Conservation (phyloP, 2,888 invertebrate species). For the Drosophila subquinaria region DNA sequence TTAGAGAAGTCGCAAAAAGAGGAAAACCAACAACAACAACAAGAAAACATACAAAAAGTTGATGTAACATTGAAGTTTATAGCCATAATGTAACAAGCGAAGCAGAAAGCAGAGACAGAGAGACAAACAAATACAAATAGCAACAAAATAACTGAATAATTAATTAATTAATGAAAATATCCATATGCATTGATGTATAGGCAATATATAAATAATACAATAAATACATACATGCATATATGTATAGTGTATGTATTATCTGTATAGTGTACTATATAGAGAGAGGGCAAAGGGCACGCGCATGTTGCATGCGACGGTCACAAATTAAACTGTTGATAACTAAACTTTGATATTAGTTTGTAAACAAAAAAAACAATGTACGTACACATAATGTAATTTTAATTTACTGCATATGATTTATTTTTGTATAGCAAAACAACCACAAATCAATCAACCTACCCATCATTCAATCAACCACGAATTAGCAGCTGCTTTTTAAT, state of each 20-base stretch:
- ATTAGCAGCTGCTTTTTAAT: constrained; percentile 18
- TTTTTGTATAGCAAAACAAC: constrained; percentile 47
- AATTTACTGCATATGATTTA: constrained; percentile 68
- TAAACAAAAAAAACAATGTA: constrained; percentile 68
- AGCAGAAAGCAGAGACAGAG: constrained; percentile 24
- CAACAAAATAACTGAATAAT: constrained; percentile 7
- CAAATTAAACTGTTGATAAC: constrained; percentile 84
- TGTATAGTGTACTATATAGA: constrained; percentile 46
- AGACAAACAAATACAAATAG: constrained; percentile 16
- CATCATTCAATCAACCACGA: constrained; percentile 12
- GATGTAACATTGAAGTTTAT: constrained; percentile 39
- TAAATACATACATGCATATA: constrained; percentile 12
- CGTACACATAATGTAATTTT: constrained; percentile 66
- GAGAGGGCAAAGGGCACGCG: constrained; percentile 70
- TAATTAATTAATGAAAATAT: constrained; percentile 18
- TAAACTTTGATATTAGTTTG: constrained; percentile 84
- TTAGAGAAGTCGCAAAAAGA: constrained; percentile 49
- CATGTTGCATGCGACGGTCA: constrained; percentile 72
- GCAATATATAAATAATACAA: constrained; percentile 37
- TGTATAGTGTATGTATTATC: constrained; percentile 38
- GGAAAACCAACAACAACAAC: constrained; percentile 3
- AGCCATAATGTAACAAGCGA: constrained; percentile 57
- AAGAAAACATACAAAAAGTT: constrained; percentile 29
- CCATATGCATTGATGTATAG: constrained; percentile 47
- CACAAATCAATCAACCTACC: constrained; percentile 30